Base-by-base conservation (phyloP, 2,888 invertebrate genomes). In the Anaspis maculata region DNA sequence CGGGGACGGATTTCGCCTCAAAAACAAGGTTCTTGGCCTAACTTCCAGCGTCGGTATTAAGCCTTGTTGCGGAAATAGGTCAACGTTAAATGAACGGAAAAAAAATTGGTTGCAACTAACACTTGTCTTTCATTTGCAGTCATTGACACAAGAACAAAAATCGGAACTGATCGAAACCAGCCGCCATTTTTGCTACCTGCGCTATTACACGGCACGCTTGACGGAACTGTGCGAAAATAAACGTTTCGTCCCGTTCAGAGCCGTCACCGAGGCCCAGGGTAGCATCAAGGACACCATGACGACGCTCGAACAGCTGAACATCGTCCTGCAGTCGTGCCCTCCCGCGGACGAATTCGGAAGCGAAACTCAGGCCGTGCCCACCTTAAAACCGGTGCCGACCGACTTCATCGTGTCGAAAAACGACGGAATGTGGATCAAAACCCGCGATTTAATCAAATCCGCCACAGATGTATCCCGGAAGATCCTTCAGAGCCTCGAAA, bases 101-200 rank as follows among this genome's bases (percentile, higher is more conserved):
- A n/a, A n/a, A n/a, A n/a, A n/a, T n/a, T n/a, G n/a, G n/a, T n/a
- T n/a, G n/a, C n/a, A n/a, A n/a, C n/a, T n/a, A n/a, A n/a, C n/a
- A n/a, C n/a, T 19, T 9, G 9, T 19, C 9, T 5, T 19, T 44
- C 51, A 25, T 46, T 71, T 70, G 26, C 64, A 76, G 76, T 65
- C 76, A 41, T 54, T 81, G 27, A 76, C 78, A 1, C 77, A 79
- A 45, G 67, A 69, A 10, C 83, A 85, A 58, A 80, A 84, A 54
- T 67, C 65, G 41, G 67, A 71, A 0, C 65, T 85, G 19, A 70
- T 76, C 0, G 70, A 72, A 42, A 70, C 76, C 9, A 73, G 74
- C 0, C 67, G 72, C 39, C 57, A 67, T 13, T 66, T 81, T 1
- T 76, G 72, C 44, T 72, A 75, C 26, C 52, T 82, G 16, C 67